Evolutionary conservation across 2,797 vertebrate species (phyloP).

Genomic region (Neosilurus hyrtlii): DNA sequence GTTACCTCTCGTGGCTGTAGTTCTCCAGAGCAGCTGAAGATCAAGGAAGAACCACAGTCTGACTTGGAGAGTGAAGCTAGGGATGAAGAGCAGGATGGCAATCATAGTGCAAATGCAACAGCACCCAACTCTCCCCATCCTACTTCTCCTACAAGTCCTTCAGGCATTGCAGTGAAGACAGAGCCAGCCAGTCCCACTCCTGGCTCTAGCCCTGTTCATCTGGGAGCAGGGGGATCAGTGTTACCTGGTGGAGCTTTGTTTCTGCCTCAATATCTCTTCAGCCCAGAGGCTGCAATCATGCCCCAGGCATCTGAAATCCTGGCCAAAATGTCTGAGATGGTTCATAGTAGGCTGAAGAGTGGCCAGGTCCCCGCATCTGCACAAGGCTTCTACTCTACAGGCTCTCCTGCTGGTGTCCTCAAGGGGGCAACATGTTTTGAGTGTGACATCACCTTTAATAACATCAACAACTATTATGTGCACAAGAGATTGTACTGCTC

Average conservation of each 20-base stretch:
- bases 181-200: conserved; percentile 89
- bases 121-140: conserved; percentile 65
- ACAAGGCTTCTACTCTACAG: conserved; percentile 73
- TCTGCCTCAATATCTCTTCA: conserved; percentile 85
- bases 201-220: conserved; percentile 85
- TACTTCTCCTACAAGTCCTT: conserved; percentile 77
- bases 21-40: conserved; percentile 60
- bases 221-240: conserved; percentile 69
- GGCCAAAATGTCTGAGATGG: conserved; percentile 98
- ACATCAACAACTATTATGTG: conserved; percentile 96
- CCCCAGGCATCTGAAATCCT: conserved; percentile 94
- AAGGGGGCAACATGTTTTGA: conserved; percentile 95
- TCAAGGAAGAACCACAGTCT: conserved; percentile 84
- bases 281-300: conserved; percentile 81
- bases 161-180: conserved; percentile 75
- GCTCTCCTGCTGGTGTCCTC: conserved; percentile 66
- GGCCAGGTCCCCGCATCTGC: conserved; percentile 45
- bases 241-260: conserved; percentile 80
- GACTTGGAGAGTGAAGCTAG: conserved; percentile 69
- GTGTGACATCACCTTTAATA: conserved; percentile 97
- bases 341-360: conserved; percentile 83
- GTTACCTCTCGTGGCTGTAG: conserved; percentile 64
- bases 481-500: conserved; percentile 97
- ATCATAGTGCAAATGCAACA: conserved; percentile 28
- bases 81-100: conserved; percentile 44